Evolutionary conservation across 2,113 vertebrate genomes (phyloP).

Genomic region (Cygnus buccinator): DNA sequence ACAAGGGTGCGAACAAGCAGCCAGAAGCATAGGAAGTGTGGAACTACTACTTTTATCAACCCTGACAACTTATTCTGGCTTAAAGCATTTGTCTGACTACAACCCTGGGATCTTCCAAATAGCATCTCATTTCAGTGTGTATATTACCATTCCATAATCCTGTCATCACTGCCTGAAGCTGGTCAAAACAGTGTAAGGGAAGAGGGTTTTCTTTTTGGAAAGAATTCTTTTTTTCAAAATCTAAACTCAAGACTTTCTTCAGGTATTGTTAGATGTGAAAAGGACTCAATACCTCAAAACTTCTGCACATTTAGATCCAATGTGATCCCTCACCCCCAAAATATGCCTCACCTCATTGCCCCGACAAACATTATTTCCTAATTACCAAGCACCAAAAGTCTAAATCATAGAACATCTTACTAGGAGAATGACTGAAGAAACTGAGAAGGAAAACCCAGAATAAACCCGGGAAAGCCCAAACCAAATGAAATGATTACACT

Average conservation of each 20-base stretch:
- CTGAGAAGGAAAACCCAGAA: not conserved
- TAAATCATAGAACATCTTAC: not conserved
- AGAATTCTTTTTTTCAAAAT: not conserved
- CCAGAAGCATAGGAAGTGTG: not conserved
- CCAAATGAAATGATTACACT: not conserved
- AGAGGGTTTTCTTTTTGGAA: not conserved
- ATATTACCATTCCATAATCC: not conserved
- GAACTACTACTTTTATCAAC: not conserved
- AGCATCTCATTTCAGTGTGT: not conserved
- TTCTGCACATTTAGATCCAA: not conserved
- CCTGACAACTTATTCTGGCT: not conserved
- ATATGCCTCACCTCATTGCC: not conserved
- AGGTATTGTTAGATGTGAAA: not conserved
- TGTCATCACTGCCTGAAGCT: constrained; percentile 3
- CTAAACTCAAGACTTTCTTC: not conserved
- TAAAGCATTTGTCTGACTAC: not conserved
- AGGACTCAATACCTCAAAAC: not conserved
- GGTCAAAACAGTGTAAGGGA: not conserved
- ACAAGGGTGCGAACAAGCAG: not conserved
- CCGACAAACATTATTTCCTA: not conserved
- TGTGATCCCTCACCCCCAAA: not conserved
- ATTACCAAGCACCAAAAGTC: not conserved
- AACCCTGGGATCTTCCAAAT: not conserved
- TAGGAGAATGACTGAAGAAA: not conserved
- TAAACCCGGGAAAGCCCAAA: not conserved